These are phyloP conservation scores for Microctonus hyperodae DNA, from an alignment of 2,888 invertebrate genomes.

Conservation along the genomic window DNA sequence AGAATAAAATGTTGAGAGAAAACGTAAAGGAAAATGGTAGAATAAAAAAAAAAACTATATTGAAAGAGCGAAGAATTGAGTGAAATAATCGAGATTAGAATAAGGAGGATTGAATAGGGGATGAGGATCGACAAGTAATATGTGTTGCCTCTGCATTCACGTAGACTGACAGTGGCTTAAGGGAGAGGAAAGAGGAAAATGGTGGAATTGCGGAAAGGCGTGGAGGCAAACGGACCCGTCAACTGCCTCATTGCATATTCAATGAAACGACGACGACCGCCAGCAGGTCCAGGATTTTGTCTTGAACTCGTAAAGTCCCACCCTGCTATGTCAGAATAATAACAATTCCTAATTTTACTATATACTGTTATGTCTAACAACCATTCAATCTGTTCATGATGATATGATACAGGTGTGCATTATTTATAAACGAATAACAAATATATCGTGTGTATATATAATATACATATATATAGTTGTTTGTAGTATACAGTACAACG, in stretches of 20 bases:
- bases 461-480: no score
- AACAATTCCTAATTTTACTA: neutral
- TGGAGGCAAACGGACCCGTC: slow-evolving; percentile 35
- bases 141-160: slow-evolving; percentile 14
- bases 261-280: slow-evolving; percentile 39
- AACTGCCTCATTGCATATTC: slow-evolving; percentile 59
- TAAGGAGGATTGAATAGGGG: neutral
- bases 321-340: neutral
- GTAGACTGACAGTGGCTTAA: neutral
- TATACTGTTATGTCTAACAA: slow-evolving; percentile 8
- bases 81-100: slow-evolving; percentile 5
- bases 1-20: neutral
- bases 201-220: slow-evolving; percentile 33
- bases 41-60: neutral
- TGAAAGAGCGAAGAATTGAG: slow-evolving; percentile 2
- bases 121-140: slow-evolving; percentile 23
- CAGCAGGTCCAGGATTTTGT: slow-evolving; percentile 49
- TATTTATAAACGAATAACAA: no score
- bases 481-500: no score
- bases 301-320: slow-evolving; percentile 40
- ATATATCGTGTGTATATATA: slow-evolving; percentile 24
- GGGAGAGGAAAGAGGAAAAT: slow-evolving; percentile 14
- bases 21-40: neutral
- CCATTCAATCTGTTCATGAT: slow-evolving; percentile 14
- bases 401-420: neutral